Evolutionary conservation across 2,888 invertebrate genomes (phyloP).

Genomic region (Heteromyza rotundicornis): DNA sequence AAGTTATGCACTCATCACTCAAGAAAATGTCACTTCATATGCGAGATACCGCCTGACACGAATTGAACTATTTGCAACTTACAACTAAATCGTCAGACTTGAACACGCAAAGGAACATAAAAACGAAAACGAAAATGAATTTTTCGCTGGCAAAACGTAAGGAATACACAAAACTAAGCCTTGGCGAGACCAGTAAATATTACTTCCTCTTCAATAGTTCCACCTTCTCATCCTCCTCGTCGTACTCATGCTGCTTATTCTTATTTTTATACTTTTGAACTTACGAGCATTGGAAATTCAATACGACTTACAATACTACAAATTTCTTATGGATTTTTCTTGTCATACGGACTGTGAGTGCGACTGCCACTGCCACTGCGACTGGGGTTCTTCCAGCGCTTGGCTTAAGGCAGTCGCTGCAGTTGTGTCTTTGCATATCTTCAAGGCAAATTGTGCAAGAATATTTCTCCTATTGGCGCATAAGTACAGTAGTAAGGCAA

Average conservation of each 20-base stretch:
- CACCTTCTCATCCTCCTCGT: not conserved
- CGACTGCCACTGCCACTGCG: not conserved
- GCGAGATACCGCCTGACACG: too few relatives aligned
- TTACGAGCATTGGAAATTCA: not conserved
- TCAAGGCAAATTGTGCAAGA: slow-evolving; percentile 3
- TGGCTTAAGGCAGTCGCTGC: not conserved
- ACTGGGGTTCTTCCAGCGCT: not conserved
- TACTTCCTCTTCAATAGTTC: slow-evolving; percentile 49
- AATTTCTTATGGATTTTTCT: not conserved
- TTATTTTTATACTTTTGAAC: too few relatives aligned
- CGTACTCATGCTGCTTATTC: too few relatives aligned
- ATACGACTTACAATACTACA: not conserved
- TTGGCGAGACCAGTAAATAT: slow-evolving; percentile 38
- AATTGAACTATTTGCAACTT: too few relatives aligned
- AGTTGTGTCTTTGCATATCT: too few relatives aligned
- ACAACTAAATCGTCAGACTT: not conserved
- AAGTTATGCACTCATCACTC: too few relatives aligned
- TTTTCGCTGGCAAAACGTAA: too few relatives aligned
- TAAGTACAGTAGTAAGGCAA: too few relatives aligned
- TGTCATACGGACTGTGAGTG: not conserved
- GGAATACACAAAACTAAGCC: not conserved
- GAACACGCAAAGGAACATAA: too few relatives aligned
- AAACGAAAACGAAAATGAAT: too few relatives aligned
- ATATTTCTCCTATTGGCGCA: too few relatives aligned
- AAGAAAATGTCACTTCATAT: too few relatives aligned